Percentiles rank a stretch among this genome's conserved stretches.
Conservation (phyloP, 2,888 invertebrate species). For the Melieria omissa region DNA sequence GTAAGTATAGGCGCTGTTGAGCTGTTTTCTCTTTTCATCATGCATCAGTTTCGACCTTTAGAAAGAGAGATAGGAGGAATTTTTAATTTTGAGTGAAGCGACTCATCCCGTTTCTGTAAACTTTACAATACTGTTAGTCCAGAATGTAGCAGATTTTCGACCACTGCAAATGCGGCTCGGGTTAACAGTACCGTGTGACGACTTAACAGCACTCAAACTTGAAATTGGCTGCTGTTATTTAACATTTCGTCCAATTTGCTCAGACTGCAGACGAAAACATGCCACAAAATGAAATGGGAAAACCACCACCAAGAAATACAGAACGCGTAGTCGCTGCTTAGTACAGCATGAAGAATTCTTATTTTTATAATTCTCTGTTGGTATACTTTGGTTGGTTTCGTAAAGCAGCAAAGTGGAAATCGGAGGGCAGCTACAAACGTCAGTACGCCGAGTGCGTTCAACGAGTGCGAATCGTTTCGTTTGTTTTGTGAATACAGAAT, state of each 20-base stretch:
- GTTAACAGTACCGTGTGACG: background rate
- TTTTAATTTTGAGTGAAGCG: too few species aligned
- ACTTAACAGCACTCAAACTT: background rate
- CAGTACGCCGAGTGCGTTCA: slow-evolving; percentile 36
- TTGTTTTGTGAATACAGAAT: background rate
- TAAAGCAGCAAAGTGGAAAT: slow-evolving; percentile 17
- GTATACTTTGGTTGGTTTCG: too few species aligned
- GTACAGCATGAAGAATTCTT: slow-evolving; percentile 16
- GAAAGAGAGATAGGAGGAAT: too few species aligned
- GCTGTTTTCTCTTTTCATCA: too few species aligned
- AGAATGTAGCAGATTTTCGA: too few species aligned
- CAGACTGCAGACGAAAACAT: background rate
- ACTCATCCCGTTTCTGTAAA: too few species aligned
- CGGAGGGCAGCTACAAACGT: slow-evolving; percentile 14
- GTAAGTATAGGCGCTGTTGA: background rate
- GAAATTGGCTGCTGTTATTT: background rate
- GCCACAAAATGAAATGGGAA: background rate
- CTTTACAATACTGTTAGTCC: too few species aligned
- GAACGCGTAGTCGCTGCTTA: slow-evolving; percentile 2
- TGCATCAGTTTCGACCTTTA: too few species aligned
- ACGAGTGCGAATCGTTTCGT: slow-evolving; percentile 30
- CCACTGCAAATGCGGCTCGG: too few species aligned
- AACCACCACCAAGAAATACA: slow-evolving; percentile 1
- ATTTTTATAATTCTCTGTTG: slow-evolving; percentile 2
- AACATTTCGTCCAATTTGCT: background rate